Evolutionary conservation across 2,113 vertebrate species (phyloP).

Genomic region (Xenopus tropicalis): DNA sequence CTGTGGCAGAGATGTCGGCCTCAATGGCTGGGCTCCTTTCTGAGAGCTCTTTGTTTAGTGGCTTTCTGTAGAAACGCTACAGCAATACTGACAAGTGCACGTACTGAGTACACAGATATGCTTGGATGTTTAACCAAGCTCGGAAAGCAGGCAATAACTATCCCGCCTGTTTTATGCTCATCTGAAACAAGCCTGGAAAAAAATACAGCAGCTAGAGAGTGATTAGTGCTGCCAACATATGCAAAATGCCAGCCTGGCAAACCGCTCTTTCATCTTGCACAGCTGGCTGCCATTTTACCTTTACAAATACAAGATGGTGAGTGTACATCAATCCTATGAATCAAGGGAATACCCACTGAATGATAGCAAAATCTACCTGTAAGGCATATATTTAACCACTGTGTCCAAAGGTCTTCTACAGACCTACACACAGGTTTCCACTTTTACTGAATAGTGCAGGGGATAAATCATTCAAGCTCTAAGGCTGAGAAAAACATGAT

Average conservation of each 20-base stretch:
- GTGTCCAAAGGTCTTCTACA: background rate
- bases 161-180: conserved; percentile 30
- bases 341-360: background rate
- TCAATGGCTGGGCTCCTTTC: background rate
- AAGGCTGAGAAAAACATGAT: conserved; percentile 19
- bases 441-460: conserved; percentile 7
- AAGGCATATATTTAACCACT: background rate
- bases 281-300: conserved; percentile 37
- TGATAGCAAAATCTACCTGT: background rate
- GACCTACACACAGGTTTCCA: background rate
- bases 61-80: conserved; percentile 3
- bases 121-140: background rate
- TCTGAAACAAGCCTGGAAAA: conserved; percentile 18
- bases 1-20: conserved; percentile 40
- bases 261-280: conserved; percentile 11
- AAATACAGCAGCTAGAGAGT: conserved; percentile 12
- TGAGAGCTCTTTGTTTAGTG: conserved; percentile 21
- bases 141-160: conserved; percentile 5
- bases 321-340: conserved; percentile 7
- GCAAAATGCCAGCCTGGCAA: conserved; percentile 11
- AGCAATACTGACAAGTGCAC: conserved; percentile 20
- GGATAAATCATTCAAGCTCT: conserved; percentile 31
- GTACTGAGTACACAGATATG: conserved; percentile 13
- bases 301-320: conserved; percentile 36
- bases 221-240: conserved; percentile 33